These are phyloP conservation scores for Coboldia fuscipes DNA, from an alignment of 1,140 invertebrate genomes.

Conservation along the genomic window DNA sequence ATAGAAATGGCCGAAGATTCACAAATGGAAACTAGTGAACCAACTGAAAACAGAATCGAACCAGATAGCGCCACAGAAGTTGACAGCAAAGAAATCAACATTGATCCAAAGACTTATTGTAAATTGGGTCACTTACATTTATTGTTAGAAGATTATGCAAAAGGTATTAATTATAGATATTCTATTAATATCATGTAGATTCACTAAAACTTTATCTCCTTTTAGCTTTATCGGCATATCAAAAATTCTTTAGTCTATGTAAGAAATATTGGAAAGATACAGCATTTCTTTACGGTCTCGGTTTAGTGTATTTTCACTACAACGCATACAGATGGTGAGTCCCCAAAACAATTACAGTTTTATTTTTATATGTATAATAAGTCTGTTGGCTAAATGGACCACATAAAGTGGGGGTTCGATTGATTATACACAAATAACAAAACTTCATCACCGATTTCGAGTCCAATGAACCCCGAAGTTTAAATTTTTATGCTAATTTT, in stretches of 20 bases:
- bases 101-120: slow-evolving; percentile 78
- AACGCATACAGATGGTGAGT: slow-evolving; percentile 91
- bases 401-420: too few species aligned
- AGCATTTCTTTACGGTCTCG: slow-evolving; percentile 78
- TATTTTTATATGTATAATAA: too few species aligned
- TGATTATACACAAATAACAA: too few species aligned
- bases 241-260: slow-evolving; percentile 66
- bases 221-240: slow-evolving; percentile 81
- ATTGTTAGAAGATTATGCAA: slow-evolving; percentile 70
- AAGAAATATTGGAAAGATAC: slow-evolving; percentile 78
- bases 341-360: too few species aligned
- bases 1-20: too few species aligned
- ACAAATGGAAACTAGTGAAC: slow-evolving; percentile 13
- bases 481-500: too few species aligned
- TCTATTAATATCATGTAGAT: not conserved
- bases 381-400: too few species aligned
- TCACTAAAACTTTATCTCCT: slow-evolving; percentile 8
- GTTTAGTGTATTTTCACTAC: slow-evolving; percentile 88
- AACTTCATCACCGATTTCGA: too few species aligned
- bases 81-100: slow-evolving; percentile 29
- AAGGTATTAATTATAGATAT: slow-evolving; percentile 36
- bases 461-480: too few species aligned
- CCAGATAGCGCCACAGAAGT: slow-evolving; percentile 7
- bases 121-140: slow-evolving; percentile 88
- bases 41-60: slow-evolving; percentile 5